Evolutionary conservation across 2,888 invertebrate species (phyloP), one percentile per base, ranked within the genome.

Genomic region (Criorhina ranunculi): DNA sequence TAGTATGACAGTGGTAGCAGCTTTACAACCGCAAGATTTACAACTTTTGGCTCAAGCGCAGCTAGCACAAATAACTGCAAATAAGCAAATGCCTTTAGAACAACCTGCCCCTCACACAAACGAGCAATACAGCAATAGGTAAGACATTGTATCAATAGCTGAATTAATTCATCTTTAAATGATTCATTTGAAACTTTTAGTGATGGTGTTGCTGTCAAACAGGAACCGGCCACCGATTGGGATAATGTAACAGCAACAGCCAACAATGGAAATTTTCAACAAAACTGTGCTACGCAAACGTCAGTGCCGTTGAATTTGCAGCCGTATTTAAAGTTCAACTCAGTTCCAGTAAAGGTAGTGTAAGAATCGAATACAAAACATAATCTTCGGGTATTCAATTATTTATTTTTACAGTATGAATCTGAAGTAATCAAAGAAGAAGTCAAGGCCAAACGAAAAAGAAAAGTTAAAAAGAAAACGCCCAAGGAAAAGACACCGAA

Each of bases 391-490:
- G 33, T 59, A 40, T 12, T 12, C 0, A 78, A 49, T 15, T n/a
- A 3, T 55, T 73, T 24, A 4, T 24, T 44, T 33, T 66, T 70
- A 7, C 35, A 88, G 88, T 87, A 81, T 80, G 88, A 93, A 87
- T 89, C 93, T 53, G 93, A 93, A 87, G 89, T 92, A 75, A 76
- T 8, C 70, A 62, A 24, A 42, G 85, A 80, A 59, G 24, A 64
- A 12, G 85, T 85, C 9, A 86, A 90, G 67, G 89, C 87, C 90
- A 69, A 88, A 70, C 31, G 87, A 78, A 96, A 96, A 93, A 95
- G 96, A 92, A 95, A 95, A 88, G 95, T 95, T 91, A 96, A 96
- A 93, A 96, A 96, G 92, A 96, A 96, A 90, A 94, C 95, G 0
- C 94, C 95, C 1, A 95, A 95, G 90, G 95, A 96, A 0, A 94